phyloP scores from a whole-genome alignment of 2,113 vertebrate species.

The Thermophis baileyi region DNA sequence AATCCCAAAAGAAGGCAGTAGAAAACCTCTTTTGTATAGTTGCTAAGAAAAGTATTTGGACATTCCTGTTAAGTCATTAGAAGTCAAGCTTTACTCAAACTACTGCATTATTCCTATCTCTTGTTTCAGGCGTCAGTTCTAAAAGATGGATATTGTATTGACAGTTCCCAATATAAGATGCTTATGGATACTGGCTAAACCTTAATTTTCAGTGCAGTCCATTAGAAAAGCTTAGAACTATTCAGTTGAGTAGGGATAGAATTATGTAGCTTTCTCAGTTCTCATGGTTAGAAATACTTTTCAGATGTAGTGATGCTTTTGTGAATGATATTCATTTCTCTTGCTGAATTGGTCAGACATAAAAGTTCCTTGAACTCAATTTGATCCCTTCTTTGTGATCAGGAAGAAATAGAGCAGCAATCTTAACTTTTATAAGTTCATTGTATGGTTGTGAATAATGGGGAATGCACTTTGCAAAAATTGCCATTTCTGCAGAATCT shows the following conservation, averaged over 20 bases:
- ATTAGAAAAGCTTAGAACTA: not conserved
- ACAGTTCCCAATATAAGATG: not conserved
- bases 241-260: not conserved
- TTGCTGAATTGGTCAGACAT: not conserved
- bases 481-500: not conserved
- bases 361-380: not conserved
- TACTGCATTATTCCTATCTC: not conserved
- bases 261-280: not conserved
- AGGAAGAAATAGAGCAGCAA: not conserved
- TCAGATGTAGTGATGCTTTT: not conserved
- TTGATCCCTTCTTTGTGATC: not conserved
- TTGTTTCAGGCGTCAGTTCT: not conserved
- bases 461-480: not conserved
- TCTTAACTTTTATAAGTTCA: not conserved
- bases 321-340: not conserved
- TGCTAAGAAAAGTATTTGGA: not conserved
- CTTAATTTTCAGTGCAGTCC: not conserved
- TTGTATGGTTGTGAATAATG: not conserved
- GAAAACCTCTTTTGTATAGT: not conserved
- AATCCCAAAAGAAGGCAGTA: not conserved
- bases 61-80: not conserved
- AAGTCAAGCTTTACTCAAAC: not conserved
- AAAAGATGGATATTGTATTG: not conserved
- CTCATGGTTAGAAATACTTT: not conserved
- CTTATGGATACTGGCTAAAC: too few species aligned